Evolutionary conservation across 2,888 invertebrate species (phyloP), one percentile per base, ranked within the genome.

Genomic region (Plagodis pulveraria): DNA sequence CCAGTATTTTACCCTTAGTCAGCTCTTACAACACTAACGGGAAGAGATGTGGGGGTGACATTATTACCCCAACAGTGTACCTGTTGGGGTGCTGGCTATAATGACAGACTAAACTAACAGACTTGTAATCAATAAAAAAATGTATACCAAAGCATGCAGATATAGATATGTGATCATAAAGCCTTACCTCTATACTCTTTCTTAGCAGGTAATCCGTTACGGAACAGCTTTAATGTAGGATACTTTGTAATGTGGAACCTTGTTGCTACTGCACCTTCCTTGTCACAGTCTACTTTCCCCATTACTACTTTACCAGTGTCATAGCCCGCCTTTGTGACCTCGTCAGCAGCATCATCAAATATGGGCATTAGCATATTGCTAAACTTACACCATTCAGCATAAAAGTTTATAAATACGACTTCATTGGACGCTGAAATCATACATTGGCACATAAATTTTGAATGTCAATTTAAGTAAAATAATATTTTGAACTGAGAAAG

Each of bases 311-410:
- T 96, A 9, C 98, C 98, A 11, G 95, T 84, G 61, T 96, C 95
- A 51, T 97, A 96, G 77, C 96, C 97, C 67, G 95, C 96, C 77
- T 94, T 94, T 38, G 94, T 87, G 8, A 99, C 95, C 91, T 96
- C 97, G 72, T 97, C 97, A 8, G 99, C 97, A 43, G 99, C 98
- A 86, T 99, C 98, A 85, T 98, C 98, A 89, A 98, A 99, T 77
- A 99, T 96, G 9, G 99, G 99, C 86, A 97, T 97, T 81, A 99
- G 93, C 92, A 98, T 95, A 86, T 98, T 99, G 93, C 99, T 99
- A 93, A 99, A 99, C 78, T 98, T 96, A 93, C 99, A 99, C 99
- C 99, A 99, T 83, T 99, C 99, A 36, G 99, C 99, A 93, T 99
- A 99, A 91, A 99, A 99, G 93, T 99, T 99, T 65, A 99, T 95